Conservation (phyloP, 1,140 invertebrate genomes). For the Melipona quadrifasciata region DNA sequence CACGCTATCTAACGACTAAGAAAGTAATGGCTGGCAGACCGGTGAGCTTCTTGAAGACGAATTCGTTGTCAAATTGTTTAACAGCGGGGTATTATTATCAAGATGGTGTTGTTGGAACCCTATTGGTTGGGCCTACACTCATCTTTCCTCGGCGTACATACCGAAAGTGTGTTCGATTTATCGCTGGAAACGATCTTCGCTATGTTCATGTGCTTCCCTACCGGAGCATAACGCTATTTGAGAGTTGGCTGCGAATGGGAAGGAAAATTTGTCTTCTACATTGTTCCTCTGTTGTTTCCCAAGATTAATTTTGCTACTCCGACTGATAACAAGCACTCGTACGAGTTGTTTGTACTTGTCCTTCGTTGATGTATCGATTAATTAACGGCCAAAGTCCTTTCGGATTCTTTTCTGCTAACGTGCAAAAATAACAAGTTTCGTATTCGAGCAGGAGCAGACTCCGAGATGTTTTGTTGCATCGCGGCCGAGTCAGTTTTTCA, state of each 20-base stretch:
- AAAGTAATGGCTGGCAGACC: conserved; percentile 11
- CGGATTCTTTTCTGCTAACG: neutral
- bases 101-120: conserved; percentile 63
- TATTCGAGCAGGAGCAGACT: neutral
- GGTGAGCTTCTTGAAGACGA: conserved; percentile 56
- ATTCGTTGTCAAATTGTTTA: conserved; percentile 75
- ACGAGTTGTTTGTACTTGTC: neutral
- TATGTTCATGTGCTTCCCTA: conserved; percentile 48
- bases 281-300: conserved; percentile 24
- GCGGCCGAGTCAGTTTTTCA: no score
- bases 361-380: conserved; percentile 30
- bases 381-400: neutral
- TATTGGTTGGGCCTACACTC: conserved; percentile 44
- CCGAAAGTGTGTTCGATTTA: conserved; percentile 59
- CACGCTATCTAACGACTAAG: conserved; percentile 12
- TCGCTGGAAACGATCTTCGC: conserved; percentile 52
- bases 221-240: conserved; percentile 41
- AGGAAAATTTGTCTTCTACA: conserved; percentile 51
- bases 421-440: neutral
- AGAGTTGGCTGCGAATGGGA: conserved; percentile 46
- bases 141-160: conserved; percentile 54
- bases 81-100: conserved; percentile 74
- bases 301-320: conserved; percentile 47
- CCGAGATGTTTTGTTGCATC: no score
- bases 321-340: neutral